Percentiles rank a stretch among this genome's conserved stretches.
Evolutionary conservation across 1,140 invertebrate genomes (phyloP).

Genomic region (Radopholus similis): DNA sequence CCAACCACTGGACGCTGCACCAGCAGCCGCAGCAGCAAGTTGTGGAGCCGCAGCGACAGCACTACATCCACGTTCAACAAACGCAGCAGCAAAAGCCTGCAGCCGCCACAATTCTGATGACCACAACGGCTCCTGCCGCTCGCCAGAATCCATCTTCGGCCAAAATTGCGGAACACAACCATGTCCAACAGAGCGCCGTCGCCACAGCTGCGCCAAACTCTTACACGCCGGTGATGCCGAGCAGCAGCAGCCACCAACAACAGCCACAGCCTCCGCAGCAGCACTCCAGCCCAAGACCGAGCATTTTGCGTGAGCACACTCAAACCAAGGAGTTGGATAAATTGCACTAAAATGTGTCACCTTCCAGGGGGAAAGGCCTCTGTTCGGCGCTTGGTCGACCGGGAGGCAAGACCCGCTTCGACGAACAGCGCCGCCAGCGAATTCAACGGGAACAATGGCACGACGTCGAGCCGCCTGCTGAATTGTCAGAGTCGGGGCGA

Average conservation of each 20-base stretch:
- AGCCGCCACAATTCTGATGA: too few relatives aligned
- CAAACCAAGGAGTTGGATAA: background rate
- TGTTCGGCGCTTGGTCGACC: background rate
- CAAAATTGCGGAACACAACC: background rate
- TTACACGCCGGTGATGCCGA: background rate
- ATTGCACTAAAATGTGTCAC: background rate
- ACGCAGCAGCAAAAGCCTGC: too few relatives aligned
- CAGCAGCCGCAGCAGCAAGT: too few relatives aligned
- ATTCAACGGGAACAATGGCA: background rate
- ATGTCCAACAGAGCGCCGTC: background rate
- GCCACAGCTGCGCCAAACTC: background rate
- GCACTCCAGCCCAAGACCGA: slow-evolving; percentile 24
- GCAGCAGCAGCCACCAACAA: background rate
- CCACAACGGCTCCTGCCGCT: too few relatives aligned
- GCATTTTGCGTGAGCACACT: slow-evolving; percentile 22
- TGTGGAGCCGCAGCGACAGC: too few relatives aligned
- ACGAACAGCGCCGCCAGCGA: background rate
- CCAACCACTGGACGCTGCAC: too few relatives aligned
- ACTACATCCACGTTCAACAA: too few relatives aligned
- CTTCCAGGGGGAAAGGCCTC: background rate
- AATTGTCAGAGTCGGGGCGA: background rate
- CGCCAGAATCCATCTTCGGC: too few relatives aligned
- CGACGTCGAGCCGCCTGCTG: background rate
- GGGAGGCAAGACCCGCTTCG: background rate
- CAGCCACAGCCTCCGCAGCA: background rate